Percentiles rank a stretch among this genome's conserved stretches.
Evolutionary conservation across 2,797 vertebrate genomes (phyloP).

Genomic region (Epinephelus awoara): DNA sequence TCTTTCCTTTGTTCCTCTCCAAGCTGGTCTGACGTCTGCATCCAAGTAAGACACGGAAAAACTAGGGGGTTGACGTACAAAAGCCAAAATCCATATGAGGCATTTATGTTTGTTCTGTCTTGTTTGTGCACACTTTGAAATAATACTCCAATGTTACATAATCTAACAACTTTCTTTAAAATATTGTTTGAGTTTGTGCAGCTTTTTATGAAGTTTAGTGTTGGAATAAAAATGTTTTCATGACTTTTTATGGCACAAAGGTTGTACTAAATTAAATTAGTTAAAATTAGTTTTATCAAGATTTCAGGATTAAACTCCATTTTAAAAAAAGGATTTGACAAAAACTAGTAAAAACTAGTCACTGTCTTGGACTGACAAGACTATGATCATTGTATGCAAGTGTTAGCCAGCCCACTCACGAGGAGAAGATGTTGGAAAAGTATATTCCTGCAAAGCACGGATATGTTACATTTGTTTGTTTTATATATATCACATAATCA

Average conservation of each 20-base stretch:
- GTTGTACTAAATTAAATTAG: neutral
- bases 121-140: neutral
- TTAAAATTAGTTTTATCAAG: neutral
- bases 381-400: neutral
- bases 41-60: constrained; percentile 5
- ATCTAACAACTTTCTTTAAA: too few species aligned
- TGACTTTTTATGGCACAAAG: neutral
- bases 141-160: neutral
- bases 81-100: neutral
- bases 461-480: too few species aligned
- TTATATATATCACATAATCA: too few species aligned
- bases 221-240: neutral
- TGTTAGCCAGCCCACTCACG: too few species aligned
- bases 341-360: neutral
- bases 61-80: neutral
- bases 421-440: too few species aligned
- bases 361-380: neutral
- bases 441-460: too few species aligned
- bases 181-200: neutral
- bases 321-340: neutral
- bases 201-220: neutral
- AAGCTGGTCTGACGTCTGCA: constrained; percentile 21
- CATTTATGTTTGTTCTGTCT: neutral
- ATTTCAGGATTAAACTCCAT: neutral
- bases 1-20: constrained; percentile 42